Evolutionary conservation across 2,113 vertebrate species (phyloP).

Genomic region (Merops nubicus): DNA sequence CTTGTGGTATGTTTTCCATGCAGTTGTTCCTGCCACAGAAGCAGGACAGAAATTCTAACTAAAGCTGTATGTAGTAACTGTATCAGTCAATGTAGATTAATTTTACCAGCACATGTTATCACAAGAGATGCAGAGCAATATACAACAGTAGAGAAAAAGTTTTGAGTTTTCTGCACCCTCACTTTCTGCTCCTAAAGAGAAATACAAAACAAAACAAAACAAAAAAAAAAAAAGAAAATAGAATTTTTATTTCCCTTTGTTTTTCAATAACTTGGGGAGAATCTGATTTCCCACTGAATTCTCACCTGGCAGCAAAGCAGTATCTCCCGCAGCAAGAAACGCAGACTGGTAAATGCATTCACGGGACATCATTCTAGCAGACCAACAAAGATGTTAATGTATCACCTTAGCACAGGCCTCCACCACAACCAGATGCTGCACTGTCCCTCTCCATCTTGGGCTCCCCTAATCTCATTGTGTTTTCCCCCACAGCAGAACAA

Average conservation of each 20-base stretch:
- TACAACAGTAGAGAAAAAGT: background rate
- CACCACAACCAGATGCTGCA: background rate
- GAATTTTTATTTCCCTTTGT: background rate
- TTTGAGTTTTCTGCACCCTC: background rate
- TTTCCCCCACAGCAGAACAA: background rate
- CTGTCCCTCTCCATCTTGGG: background rate
- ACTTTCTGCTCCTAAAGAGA: background rate
- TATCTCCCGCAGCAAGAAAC: background rate
- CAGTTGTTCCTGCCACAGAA: background rate
- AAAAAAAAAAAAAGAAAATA: too few species aligned
- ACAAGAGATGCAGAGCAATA: background rate
- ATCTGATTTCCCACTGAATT: background rate
- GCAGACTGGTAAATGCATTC: background rate
- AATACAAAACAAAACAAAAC: background rate
- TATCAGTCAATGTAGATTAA: background rate
- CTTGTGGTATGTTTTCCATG: background rate
- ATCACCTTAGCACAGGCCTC: background rate
- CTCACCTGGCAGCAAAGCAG: background rate
- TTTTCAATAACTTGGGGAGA: background rate
- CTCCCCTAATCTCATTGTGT: background rate
- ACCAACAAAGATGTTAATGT: background rate
- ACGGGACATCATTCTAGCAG: background rate
- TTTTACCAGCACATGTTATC: background rate
- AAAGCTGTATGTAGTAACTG: background rate
- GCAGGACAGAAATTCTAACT: background rate